These are phyloP conservation scores for Sinohyriopsis cumingii DNA, from an alignment of 2,888 invertebrate genomes.

Conservation along the genomic window DNA sequence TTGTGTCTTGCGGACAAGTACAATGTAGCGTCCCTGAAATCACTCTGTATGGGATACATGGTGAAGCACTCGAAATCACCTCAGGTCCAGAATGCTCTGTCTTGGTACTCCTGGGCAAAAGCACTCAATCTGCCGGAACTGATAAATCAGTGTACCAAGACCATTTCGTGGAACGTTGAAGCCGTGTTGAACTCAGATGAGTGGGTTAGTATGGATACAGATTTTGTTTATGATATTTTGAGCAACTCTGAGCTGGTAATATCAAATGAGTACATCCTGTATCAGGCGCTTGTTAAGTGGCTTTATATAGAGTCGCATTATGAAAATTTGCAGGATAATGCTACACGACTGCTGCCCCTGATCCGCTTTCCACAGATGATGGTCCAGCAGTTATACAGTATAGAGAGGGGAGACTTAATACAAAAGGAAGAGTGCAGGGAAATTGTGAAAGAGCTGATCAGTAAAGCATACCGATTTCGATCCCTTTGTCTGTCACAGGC, in stretches of 20 bases:
- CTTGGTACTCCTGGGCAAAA: constrained; percentile 72
- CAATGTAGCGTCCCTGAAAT: constrained; percentile 68
- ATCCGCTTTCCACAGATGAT: constrained; percentile 71
- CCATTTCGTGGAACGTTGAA: constrained; percentile 71
- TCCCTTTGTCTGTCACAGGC: constrained; percentile 67
- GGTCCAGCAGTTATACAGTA: constrained; percentile 61
- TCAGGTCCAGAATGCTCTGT: constrained; percentile 66
- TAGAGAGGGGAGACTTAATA: constrained; percentile 57
- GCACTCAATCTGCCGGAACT: constrained; percentile 65
- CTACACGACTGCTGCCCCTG: constrained; percentile 61
- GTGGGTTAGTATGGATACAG: constrained; percentile 69
- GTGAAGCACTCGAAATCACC: constrained; percentile 68
- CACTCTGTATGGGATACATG: constrained; percentile 69
- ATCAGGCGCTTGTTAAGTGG: constrained; percentile 62
- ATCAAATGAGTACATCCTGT: constrained; percentile 62
- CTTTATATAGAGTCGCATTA: constrained; percentile 51
- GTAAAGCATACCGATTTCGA: constrained; percentile 69
- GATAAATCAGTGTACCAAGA: constrained; percentile 66
- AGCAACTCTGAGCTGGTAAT: constrained; percentile 67
- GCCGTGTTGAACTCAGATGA: constrained; percentile 62
- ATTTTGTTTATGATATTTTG: constrained; percentile 68
- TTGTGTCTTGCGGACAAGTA: constrained; percentile 72
- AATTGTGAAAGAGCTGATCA: constrained; percentile 59
- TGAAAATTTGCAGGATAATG: constrained; percentile 40
- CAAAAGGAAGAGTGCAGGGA: constrained; percentile 36